These are phyloP conservation scores for Machimus rusticus DNA, from an alignment of 2,888 invertebrate species.

Conservation along the genomic window DNA sequence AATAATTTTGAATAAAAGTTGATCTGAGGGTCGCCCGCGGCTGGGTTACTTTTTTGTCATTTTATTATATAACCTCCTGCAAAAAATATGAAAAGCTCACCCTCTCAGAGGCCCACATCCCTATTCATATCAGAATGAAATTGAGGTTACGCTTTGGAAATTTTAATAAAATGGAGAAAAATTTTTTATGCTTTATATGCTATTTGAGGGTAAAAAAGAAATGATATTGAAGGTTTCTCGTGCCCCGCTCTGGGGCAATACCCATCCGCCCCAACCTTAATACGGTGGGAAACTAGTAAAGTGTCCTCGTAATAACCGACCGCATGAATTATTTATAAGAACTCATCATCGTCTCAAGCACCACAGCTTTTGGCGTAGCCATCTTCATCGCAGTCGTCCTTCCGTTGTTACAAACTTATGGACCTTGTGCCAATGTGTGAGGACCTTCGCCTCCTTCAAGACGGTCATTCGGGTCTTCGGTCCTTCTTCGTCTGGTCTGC, in stretches of 20 bases:
- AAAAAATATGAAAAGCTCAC: not conserved
- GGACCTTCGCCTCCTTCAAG: not conserved
- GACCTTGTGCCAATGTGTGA: not conserved
- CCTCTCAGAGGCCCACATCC: not conserved
- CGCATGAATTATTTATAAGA: slow-evolving; percentile 42
- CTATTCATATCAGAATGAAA: not conserved
- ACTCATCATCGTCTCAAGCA: slow-evolving; percentile 26
- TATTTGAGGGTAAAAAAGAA: slow-evolving; percentile 14
- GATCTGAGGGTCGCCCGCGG: not conserved
- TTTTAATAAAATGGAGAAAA: slow-evolving; percentile 39
- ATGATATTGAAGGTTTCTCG: slow-evolving; percentile 31
- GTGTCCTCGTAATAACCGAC: slow-evolving; percentile 23
- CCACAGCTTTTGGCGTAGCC: not conserved
- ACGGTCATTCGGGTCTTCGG: not conserved
- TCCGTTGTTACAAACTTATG: not conserved
- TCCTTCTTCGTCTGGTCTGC: not conserved
- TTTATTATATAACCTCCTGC: not conserved
- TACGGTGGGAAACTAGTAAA: slow-evolving; percentile 26
- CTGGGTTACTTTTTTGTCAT: slow-evolving; percentile 2
- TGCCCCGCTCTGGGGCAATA: not conserved
- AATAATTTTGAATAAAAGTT: slow-evolving; percentile 18
- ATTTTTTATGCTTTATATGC: slow-evolving; percentile 31
- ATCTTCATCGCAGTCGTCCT: not conserved
- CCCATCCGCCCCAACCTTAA: not conserved
- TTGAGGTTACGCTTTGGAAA: slow-evolving; percentile 37